Conservation (phyloP, 2,797 vertebrate species). For the Gymnodraco acuticeps region DNA sequence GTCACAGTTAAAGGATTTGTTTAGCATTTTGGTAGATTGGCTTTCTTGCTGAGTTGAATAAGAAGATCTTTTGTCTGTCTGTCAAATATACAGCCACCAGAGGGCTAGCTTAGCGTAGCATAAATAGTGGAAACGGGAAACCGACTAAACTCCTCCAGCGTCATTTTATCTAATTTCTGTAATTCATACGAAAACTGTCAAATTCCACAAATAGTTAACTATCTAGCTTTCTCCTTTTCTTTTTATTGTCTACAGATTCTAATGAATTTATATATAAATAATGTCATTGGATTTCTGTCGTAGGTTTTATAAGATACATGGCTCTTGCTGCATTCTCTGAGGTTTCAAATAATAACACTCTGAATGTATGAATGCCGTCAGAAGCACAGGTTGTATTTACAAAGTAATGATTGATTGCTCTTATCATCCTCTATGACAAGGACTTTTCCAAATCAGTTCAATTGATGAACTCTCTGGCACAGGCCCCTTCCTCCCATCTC, state of each 20-base stretch:
- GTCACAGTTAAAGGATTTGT: neutral
- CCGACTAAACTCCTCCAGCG: no score
- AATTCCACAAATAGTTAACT: neutral
- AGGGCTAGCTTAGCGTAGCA: no score
- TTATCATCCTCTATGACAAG: neutral
- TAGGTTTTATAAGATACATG: neutral
- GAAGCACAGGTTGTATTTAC: neutral
- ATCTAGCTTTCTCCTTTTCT: neutral
- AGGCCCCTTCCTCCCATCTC: neutral
- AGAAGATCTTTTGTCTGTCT: no score
- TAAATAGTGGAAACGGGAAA: no score
- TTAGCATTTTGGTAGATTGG: neutral
- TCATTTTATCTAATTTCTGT: no score
- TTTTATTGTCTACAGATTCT: neutral
- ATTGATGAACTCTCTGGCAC: neutral
- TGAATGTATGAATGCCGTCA: neutral
- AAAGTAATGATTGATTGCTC: neutral
- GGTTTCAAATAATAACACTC: neutral
- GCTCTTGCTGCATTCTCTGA: neutral
- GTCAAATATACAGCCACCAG: no score
- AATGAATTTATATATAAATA: neutral
- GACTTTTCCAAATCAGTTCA: neutral
- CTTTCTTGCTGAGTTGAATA: neutral
- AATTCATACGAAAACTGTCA: no score
- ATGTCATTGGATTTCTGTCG: no score